Evolutionary conservation across 2,797 vertebrate genomes (phyloP).

Genomic region (Schizopygopsis malacanthus): DNA sequence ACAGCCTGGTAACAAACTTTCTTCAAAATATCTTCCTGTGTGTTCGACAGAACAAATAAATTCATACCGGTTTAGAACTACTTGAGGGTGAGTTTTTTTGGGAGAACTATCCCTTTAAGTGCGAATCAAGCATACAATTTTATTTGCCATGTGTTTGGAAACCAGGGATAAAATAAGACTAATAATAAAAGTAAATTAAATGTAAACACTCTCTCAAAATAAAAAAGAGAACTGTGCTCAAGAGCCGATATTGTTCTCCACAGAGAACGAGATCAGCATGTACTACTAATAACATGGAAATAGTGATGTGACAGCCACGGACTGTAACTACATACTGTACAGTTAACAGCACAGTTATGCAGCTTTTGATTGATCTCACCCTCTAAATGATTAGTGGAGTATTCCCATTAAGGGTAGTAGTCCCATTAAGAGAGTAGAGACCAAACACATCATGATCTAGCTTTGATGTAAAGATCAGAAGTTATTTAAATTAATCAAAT

Average conservation of each 20-base stretch:
- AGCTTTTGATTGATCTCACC: not conserved
- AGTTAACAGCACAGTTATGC: not conserved
- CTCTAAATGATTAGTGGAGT: not conserved
- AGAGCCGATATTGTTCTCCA: not conserved
- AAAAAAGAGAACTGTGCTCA: not conserved
- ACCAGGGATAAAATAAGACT: not conserved
- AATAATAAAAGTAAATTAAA: constrained; percentile 15
- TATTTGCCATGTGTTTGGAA: not conserved
- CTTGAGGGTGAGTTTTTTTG: too few relatives aligned
- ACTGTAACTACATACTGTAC: not conserved
- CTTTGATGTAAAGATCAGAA: constrained; percentile 14
- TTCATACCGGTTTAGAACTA: too few relatives aligned
- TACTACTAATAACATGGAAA: not conserved
- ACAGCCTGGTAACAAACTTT: too few relatives aligned
- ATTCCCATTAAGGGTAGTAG: not conserved
- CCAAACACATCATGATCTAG: not conserved
- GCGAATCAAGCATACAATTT: not conserved
- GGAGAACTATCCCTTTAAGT: not conserved
- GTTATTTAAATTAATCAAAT: not conserved
- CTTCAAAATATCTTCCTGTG: too few relatives aligned
- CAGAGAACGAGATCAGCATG: not conserved
- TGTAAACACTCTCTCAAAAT: not conserved
- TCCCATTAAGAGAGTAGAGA: not conserved
- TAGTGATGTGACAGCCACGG: not conserved
- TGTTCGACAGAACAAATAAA: too few relatives aligned